Percentiles rank a stretch among this genome's conserved stretches.
These are phyloP conservation scores for Copsychus sechellarum DNA, from an alignment of 2,113 vertebrate species.

Conservation along the genomic window DNA sequence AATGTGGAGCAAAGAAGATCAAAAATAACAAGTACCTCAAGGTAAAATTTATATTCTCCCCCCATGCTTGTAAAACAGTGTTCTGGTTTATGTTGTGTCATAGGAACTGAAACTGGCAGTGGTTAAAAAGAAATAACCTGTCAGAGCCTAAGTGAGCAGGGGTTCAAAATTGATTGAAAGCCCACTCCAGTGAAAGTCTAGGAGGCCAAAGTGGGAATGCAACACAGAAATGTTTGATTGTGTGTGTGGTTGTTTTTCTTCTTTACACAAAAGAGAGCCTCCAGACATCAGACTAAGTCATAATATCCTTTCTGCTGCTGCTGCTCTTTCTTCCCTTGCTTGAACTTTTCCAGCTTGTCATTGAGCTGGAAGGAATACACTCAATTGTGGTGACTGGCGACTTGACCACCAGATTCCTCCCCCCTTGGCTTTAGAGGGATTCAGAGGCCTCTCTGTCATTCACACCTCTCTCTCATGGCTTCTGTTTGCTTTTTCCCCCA, in stretches of 20 bases:
- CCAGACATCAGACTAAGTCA: not conserved
- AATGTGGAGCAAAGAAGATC: conserved; percentile 79
- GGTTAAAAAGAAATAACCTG: not conserved
- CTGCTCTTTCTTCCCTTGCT: not conserved
- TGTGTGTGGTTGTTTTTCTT: not conserved
- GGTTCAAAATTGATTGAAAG: not conserved
- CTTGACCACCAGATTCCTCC: not conserved
- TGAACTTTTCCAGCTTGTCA: not conserved
- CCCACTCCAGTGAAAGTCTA: not conserved
- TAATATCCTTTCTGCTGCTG: not conserved
- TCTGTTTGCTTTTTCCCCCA: not conserved
- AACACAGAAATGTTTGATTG: not conserved
- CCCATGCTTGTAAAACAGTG: not conserved
- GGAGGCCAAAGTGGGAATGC: not conserved
- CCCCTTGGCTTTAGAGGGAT: not conserved
- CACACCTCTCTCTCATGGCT: not conserved
- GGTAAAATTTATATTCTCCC: conserved; percentile 70
- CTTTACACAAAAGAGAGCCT: not conserved
- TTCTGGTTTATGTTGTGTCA: not conserved
- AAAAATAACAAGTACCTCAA: conserved; percentile 77
- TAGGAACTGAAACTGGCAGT: not conserved
- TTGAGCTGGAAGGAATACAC: not conserved
- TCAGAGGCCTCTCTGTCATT: not conserved
- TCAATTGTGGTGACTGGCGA: not conserved
- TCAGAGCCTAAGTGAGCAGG: not conserved